Evolutionary conservation across 1,140 invertebrate species (phyloP).

Genomic region (Pachyrhynchus sulphureomaculatus): DNA sequence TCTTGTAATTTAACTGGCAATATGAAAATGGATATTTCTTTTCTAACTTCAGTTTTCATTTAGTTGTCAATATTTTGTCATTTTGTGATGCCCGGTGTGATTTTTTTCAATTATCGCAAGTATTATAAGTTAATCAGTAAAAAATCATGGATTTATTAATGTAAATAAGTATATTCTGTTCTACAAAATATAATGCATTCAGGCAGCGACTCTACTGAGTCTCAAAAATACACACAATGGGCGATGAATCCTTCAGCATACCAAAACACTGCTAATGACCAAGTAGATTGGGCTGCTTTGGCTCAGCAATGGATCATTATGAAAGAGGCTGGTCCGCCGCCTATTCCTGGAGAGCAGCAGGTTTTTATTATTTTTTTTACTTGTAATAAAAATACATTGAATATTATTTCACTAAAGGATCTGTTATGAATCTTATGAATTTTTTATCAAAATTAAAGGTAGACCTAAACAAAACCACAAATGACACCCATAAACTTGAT

Average conservation of each 20-base stretch:
- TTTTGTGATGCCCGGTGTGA: no score
- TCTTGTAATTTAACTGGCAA: no score
- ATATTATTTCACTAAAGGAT: background rate
- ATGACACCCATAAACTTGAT: constrained; percentile 32
- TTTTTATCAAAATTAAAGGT: background rate
- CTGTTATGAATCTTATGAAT: constrained; percentile 39
- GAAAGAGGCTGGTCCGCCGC: constrained; percentile 73
- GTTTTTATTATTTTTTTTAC: constrained; percentile 19
- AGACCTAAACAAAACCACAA: no score
- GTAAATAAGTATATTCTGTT: no score
- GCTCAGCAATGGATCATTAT: constrained; percentile 98
- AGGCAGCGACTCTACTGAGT: constrained; percentile 48
- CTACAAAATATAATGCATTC: constrained; percentile 44
- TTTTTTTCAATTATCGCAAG: background rate
- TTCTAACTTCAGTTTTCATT: no score
- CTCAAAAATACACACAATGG: constrained; percentile 68
- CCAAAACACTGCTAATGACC: constrained; percentile 56
- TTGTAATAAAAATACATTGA: no score
- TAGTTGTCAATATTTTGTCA: no score
- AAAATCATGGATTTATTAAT: no score
- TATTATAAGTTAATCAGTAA: background rate
- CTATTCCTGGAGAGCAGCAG: constrained; percentile 50
- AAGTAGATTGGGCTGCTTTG: constrained; percentile 92
- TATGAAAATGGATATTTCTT: no score
- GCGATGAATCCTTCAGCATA: constrained; percentile 68